These are phyloP conservation scores for Bolinopsis microptera DNA, from an alignment of 37 sponge, comb jelly and placozoan genomes.

Conservation along the genomic window DNA sequence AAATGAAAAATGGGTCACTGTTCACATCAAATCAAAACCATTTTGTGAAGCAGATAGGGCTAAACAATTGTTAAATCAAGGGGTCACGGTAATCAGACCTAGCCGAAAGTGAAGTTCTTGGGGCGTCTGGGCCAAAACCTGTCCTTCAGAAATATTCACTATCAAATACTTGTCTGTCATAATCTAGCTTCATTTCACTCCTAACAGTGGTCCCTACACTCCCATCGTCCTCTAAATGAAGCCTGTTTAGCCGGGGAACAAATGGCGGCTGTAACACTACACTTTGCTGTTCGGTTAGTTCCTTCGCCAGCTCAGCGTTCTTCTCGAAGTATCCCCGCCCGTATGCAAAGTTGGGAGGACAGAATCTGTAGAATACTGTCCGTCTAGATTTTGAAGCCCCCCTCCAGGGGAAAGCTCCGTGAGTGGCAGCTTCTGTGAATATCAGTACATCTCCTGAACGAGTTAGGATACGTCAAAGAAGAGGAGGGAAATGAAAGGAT, in stretches of 20 bases:
- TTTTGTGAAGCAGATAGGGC: too few relatives aligned
- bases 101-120: too few relatives aligned
- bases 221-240: conserved; percentile 45
- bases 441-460: conserved; percentile 60
- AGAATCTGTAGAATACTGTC: conserved; percentile 39
- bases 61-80: too few relatives aligned
- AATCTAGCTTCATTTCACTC: conserved; percentile 36
- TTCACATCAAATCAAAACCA: too few relatives aligned
- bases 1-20: too few relatives aligned
- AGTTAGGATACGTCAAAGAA: too few relatives aligned
- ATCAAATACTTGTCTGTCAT: conserved; percentile 28
- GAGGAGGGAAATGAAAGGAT: too few relatives aligned
- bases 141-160: conserved; percentile 47
- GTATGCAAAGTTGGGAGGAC: conserved; percentile 61
- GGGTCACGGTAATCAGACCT: too few relatives aligned
- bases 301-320: not conserved
- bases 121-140: too few relatives aligned
- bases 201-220: not conserved
- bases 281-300: not conserved
- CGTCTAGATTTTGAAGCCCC: not conserved
- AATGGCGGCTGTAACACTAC: conserved; percentile 50
- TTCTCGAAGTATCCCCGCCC: conserved; percentile 60
- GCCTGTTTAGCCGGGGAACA: conserved; percentile 22
- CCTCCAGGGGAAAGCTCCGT: conserved; percentile 45
- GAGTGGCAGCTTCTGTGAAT: conserved; percentile 64